phyloP scores from a whole-genome alignment of 1,140 invertebrate genomes.

The Atta cephalotes region DNA sequence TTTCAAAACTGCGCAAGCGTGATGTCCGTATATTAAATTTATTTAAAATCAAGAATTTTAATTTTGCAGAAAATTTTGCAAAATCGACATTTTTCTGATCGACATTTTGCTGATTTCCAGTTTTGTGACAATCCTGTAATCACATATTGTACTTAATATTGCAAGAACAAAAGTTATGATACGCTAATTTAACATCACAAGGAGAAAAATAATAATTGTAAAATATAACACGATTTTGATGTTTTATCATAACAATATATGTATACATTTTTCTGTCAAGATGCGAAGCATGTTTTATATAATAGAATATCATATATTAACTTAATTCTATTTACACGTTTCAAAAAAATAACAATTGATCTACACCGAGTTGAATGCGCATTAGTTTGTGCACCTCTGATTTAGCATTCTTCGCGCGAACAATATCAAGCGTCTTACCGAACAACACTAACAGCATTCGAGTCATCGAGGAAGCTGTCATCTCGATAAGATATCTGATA shows the following conservation, averaged over 20 bases:
- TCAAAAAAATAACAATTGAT: slow-evolving; percentile 33
- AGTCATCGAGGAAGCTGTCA: slow-evolving; percentile 4
- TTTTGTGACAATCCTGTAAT: too few relatives aligned
- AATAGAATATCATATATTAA: slow-evolving; percentile 37
- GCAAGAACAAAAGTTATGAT: slow-evolving; percentile 6
- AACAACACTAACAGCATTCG: neutral
- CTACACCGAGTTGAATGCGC: slow-evolving; percentile 37
- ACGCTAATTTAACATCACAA: slow-evolving; percentile 15
- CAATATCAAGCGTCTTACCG: slow-evolving; percentile 67
- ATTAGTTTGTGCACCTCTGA: slow-evolving; percentile 55
- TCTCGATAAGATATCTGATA: slow-evolving; percentile 52
- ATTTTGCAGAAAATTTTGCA: too few relatives aligned
- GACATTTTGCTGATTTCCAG: too few relatives aligned
- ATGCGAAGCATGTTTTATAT: neutral
- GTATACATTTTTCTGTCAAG: neutral
- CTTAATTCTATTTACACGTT: slow-evolving; percentile 65
- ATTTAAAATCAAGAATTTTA: too few relatives aligned
- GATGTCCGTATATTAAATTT: too few relatives aligned
- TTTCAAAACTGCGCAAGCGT: too few relatives aligned
- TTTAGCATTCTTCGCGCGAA: slow-evolving; percentile 19
- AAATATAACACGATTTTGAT: slow-evolving; percentile 10
- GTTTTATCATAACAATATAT: slow-evolving; percentile 9
- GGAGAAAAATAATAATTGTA: neutral
- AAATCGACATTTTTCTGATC: too few relatives aligned
- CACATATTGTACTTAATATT: neutral